Conservation (phyloP, 1,140 invertebrate species). For the Uloborus diversus region DNA sequence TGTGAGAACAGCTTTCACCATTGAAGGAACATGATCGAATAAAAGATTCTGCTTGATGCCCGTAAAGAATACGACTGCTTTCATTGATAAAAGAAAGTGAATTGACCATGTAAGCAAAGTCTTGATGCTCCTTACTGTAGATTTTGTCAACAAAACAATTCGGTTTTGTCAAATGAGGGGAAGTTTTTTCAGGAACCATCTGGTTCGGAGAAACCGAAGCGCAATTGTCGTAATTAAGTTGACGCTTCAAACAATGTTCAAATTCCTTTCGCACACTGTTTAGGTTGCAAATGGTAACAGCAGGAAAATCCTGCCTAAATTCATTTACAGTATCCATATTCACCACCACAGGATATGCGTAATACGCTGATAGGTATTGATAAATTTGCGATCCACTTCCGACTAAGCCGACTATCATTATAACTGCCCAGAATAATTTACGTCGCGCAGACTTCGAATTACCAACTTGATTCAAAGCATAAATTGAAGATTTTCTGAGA, state of each 20-base stretch:
- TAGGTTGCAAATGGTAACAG: conserved; percentile 33
- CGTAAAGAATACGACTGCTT: neutral
- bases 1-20: conserved; percentile 3
- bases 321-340: conserved; percentile 12
- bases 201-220: no score
- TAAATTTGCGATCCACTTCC: conserved; percentile 28
- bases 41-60: conserved; percentile 27
- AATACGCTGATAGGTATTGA: conserved; percentile 6
- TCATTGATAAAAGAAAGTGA: neutral
- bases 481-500: conserved; percentile 31
- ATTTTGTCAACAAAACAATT: neutral
- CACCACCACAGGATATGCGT: conserved; percentile 26
- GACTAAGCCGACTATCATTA: conserved; percentile 22
- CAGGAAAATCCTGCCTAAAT: conserved; percentile 14
- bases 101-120: neutral
- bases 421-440: conserved; percentile 30
- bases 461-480: conserved; percentile 43
- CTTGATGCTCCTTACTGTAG: neutral
- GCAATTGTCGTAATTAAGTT: neutral
- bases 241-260: neutral
- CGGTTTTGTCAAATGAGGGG: no score
- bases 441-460: conserved; percentile 14
- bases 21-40: conserved; percentile 28
- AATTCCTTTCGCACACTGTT: neutral
- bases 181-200: no score